A percentile compares a stretch with the other conserved stretches of the same genome.
Evolutionary conservation across 2,888 invertebrate genomes (phyloP).

Genomic region (Heliothis peltigera): DNA sequence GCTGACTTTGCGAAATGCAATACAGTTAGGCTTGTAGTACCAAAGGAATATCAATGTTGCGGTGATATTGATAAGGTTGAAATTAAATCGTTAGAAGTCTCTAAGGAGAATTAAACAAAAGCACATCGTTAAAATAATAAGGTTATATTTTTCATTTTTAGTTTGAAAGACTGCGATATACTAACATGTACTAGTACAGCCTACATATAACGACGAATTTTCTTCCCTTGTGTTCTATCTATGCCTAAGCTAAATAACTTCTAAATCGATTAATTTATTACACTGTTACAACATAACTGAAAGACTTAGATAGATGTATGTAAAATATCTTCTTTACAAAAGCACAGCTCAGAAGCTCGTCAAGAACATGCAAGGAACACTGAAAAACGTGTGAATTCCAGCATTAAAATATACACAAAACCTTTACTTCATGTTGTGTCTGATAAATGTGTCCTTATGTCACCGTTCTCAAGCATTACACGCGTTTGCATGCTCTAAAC

Average conservation of each 20-base stretch:
- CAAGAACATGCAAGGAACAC: neutral
- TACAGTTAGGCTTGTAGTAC: neutral
- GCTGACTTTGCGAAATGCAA: slow-evolving; percentile 1
- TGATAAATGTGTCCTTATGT: slow-evolving; percentile 44
- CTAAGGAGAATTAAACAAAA: neutral
- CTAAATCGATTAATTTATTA: too few relatives aligned
- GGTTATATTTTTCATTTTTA: too few relatives aligned
- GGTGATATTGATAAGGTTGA: neutral
- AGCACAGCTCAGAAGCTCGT: too few relatives aligned
- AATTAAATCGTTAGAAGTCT: neutral
- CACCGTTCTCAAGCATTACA: slow-evolving; percentile 28
- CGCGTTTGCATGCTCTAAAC: slow-evolving; percentile 31
- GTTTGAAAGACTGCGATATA: too few relatives aligned
- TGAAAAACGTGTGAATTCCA: neutral
- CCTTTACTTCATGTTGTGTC: slow-evolving; percentile 1
- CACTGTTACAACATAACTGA: too few relatives aligned
- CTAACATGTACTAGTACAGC: too few relatives aligned
- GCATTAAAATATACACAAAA: slow-evolving; percentile 7
- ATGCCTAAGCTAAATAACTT: too few relatives aligned
- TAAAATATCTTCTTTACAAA: too few relatives aligned
- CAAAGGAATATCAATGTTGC: neutral
- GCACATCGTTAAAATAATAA: too few relatives aligned
- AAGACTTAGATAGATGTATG: too few relatives aligned
- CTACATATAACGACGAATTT: too few relatives aligned
- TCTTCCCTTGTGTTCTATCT: too few relatives aligned